Percentiles rank a stretch among this genome's conserved stretches.
Evolutionary conservation across 1,140 invertebrate genomes (phyloP).

Genomic region (Rhopalosiphum maidis): DNA sequence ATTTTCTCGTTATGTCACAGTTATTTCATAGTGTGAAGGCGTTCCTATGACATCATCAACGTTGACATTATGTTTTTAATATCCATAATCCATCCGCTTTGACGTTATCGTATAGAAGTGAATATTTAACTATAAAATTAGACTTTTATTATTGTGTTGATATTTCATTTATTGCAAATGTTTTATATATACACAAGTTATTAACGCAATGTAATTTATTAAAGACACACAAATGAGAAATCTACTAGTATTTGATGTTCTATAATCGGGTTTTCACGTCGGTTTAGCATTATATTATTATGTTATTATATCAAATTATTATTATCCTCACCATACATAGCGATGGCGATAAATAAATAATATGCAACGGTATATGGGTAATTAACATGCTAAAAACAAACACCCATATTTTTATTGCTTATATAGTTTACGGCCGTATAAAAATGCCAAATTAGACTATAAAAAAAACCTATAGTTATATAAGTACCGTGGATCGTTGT

Average conservation of each 20-base stretch:
- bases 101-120: not conserved
- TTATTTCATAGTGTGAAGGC: not conserved
- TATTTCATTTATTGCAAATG: not conserved
- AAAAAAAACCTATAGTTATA: not conserved
- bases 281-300: no score
- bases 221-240: not conserved
- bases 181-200: not conserved
- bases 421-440: not conserved
- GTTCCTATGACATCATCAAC: not conserved
- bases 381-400: not conserved
- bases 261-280: no score
- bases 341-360: not conserved
- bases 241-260: not conserved
- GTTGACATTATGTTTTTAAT: not conserved
- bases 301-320: no score
- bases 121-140: not conserved
- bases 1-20: not conserved
- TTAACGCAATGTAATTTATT: not conserved
- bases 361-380: not conserved
- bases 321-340: not conserved
- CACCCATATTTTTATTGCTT: not conserved
- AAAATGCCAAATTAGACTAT: not conserved
- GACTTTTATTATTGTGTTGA: not conserved
- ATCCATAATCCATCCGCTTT: not conserved
- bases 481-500: not conserved